Evolutionary conservation across 2,113 vertebrate species (phyloP), one percentile per base, ranked within the genome.

Genomic region (Vulpes lagopus): DNA sequence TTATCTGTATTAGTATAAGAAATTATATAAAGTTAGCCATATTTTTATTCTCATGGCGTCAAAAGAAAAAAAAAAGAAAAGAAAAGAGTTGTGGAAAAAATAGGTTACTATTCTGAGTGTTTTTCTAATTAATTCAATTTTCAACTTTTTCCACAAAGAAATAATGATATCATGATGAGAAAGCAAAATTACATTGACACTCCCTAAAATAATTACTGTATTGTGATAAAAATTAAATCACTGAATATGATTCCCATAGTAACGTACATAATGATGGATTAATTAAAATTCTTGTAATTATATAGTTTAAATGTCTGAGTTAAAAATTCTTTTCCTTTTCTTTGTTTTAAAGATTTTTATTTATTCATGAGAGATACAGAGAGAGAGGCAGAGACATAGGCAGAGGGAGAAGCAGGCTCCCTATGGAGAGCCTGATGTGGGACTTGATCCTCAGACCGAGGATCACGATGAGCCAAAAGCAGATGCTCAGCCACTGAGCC

Each of bases 221-320:
- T 65, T 81, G 4, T 91, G 55, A 87, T 89, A 84, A 89, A 69
- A 97, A 93, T 64, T 38, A 95, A 91, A 17, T 25, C 73, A 97
- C 49, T 78, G 38, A 62, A 3, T 15, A 0, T 32, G 35, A n/a
- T 53, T 19, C 67, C 94, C 73, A 35, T 92, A 90, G 96, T 94
- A 96, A 93, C 60, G 92, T 8, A 95, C 27, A 20, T 80, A 97
- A 96, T 95, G 79, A 76, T 53, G 51, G 74, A 62, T 84, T 94
- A 96, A 97, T 94, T 97, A 57, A 97, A 97, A 94, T 88, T 95
- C 43, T 96, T 73, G 8, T 94, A 96, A 96, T 93, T 97, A 86
- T 59, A 96, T 89, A 84, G 11, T 71, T 92, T 79, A 73, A 76
- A 91, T 15, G 35, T 3, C 43, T 51, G 14, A 83, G 0, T 17